Percentiles rank a stretch among this genome's conserved stretches.
phyloP scores from a whole-genome alignment of 2,888 invertebrate species.

The Megaustenia siamemsis region DNA sequence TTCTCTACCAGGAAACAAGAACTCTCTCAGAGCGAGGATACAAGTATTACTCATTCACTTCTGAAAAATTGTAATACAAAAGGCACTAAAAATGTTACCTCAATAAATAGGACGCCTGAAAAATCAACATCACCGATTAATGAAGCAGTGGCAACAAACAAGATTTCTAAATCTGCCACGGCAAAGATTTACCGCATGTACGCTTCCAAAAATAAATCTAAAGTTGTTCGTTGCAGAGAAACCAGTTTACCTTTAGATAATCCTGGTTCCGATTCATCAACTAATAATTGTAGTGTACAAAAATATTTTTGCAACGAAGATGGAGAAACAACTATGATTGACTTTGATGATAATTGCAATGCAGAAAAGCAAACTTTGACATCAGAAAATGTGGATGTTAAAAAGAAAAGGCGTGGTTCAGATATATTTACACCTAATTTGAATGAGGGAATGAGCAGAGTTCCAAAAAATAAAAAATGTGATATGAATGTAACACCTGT shows the following conservation, averaged over 20 bases:
- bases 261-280: not conserved
- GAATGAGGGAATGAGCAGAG: not conserved
- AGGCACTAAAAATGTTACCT: not conserved
- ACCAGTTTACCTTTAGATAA: not conserved
- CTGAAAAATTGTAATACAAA: no score
- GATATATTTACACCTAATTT: not conserved
- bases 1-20: no score
- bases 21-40: no score
- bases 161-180: constrained; percentile 14
- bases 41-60: no score
- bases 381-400: not conserved
- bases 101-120: not conserved
- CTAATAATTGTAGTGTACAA: not conserved
- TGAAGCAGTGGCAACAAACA: not conserved
- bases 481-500: not conserved
- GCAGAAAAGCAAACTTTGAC: not conserved
- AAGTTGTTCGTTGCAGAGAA: not conserved
- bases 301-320: not conserved
- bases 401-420: not conserved
- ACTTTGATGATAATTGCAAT: not conserved
- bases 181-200: constrained; percentile 43
- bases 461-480: not conserved
- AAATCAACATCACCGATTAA: not conserved
- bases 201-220: constrained; percentile 15
- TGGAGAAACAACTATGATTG: not conserved